Evolutionary conservation across 2,888 invertebrate species (phyloP), one percentile per base, ranked within the genome.

Genomic region (Teinopalpus imperialis): DNA sequence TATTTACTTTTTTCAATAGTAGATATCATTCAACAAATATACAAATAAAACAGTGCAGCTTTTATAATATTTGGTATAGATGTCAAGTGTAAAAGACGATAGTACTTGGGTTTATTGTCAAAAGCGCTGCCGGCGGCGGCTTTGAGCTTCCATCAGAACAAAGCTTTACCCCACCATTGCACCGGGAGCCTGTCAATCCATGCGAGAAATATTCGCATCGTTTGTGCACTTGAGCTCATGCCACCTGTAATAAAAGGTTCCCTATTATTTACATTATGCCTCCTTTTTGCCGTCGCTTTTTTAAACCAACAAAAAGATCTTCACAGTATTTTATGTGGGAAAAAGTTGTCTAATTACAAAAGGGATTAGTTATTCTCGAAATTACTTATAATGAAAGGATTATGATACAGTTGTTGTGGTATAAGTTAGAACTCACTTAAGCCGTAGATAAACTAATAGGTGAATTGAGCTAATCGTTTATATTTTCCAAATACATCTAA

Each of bases 151-250:
- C 45, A 52, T 49, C 60, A 43, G 63, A 62, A 80, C 74, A 76
- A 77, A 66, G 55, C 57, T 26, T 49, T 24, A 52, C 40, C 74
- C 79, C 80, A 78, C 81, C 60, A 75, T 62, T 51, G 49, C 50
- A 47, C 47, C 53, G 51, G 52, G 55, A 67, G 67, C 69, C 46
- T 49, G 51, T 46, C 57, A 63, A 74, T 73, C 73, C 76, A 70
- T 69, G 72, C 65, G 75, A 72, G 80, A 76, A 68, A 65, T 61
- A 54, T 66, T 63, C 76, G 71, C 72, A 63, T 74, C 71, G 68
- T 58, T 75, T 71, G 74, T 67, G 66, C 86, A 88, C 85, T 88
- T 87, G 76, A 82, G 69, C 66, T 70, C 70, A 81, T 71, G 71
- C 77, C 85, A 87, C 85, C 81, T 86, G 79, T 60, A 62, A 74